Evolutionary conservation across 1,140 invertebrate genomes (phyloP).

Genomic region (Bombus sibiricus): DNA sequence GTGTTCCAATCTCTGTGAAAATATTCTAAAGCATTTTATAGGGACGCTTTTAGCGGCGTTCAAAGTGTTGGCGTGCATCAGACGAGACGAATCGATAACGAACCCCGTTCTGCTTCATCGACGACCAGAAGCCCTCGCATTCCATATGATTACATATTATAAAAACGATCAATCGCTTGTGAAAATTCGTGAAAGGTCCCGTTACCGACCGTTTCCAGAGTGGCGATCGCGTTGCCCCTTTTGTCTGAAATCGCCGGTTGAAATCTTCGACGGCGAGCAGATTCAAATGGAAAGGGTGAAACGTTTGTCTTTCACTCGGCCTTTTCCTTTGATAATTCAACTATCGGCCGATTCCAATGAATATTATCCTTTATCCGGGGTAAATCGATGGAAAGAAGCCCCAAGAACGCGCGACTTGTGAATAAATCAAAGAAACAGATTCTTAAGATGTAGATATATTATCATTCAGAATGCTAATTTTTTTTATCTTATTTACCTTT

Average conservation of each 20-base stretch:
- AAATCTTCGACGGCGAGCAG: conserved; percentile 22
- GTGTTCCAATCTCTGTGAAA: conserved; percentile 35
- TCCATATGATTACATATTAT: conserved; percentile 45
- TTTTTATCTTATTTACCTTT: too few species aligned
- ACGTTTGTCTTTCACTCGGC: conserved; percentile 30
- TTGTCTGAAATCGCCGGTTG: conserved; percentile 48
- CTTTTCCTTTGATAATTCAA: conserved; percentile 11
- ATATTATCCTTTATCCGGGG: not conserved
- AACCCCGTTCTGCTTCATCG: not conserved
- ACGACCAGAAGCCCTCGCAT: conserved; percentile 4
- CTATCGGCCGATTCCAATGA: not conserved
- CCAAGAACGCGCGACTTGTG: not conserved
- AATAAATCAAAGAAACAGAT: not conserved
- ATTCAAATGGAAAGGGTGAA: not conserved
- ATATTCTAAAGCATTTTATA: not conserved
- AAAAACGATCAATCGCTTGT: conserved; percentile 70
- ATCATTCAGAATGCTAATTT: not conserved
- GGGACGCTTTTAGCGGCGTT: not conserved
- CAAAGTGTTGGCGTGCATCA: not conserved
- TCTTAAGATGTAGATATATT: not conserved
- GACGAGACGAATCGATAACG: conserved; percentile 25
- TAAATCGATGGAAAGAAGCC: not conserved
- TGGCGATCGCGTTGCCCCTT: conserved; percentile 32
- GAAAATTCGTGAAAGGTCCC: conserved; percentile 68
- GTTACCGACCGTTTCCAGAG: not conserved